Conservation (phyloP, 2,113 vertebrate genomes). For the Rhizomys pruinosus region DNA sequence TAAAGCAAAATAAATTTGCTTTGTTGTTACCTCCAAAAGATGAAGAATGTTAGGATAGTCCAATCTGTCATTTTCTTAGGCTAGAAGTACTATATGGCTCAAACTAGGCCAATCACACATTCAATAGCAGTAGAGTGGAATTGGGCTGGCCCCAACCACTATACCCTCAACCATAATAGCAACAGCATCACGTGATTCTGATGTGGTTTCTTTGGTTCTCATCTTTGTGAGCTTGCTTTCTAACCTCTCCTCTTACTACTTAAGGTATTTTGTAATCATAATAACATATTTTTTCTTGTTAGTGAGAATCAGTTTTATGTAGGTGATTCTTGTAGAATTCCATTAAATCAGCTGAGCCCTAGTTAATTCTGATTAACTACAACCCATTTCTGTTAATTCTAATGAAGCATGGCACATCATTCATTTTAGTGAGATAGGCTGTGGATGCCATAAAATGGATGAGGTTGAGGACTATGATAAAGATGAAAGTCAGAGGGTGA, state of each 20-base stretch:
- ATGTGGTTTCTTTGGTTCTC: neutral
- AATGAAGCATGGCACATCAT: neutral
- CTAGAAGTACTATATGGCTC: neutral
- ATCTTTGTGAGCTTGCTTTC: neutral
- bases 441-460: neutral
- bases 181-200: neutral
- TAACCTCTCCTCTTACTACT: neutral
- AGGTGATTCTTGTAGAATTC: neutral
- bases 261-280: neutral
- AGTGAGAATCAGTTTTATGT: neutral
- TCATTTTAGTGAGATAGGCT: neutral
- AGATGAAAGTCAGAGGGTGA: neutral
- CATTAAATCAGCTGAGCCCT: neutral
- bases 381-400: neutral
- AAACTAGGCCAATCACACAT: neutral
- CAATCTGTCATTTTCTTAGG: neutral
- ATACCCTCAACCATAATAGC: neutral
- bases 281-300: constrained; percentile 6
- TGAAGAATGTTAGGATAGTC: neutral
- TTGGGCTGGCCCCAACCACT: too few species aligned
- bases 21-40: neutral
- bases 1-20: neutral
- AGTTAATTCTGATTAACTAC: constrained; percentile 1
- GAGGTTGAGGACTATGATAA: neutral
- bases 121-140: neutral